Evolutionary conservation across 2,797 vertebrate genomes (phyloP), one percentile per base, ranked within the genome.

Genomic region (Pachyuromys duprasi): DNA sequence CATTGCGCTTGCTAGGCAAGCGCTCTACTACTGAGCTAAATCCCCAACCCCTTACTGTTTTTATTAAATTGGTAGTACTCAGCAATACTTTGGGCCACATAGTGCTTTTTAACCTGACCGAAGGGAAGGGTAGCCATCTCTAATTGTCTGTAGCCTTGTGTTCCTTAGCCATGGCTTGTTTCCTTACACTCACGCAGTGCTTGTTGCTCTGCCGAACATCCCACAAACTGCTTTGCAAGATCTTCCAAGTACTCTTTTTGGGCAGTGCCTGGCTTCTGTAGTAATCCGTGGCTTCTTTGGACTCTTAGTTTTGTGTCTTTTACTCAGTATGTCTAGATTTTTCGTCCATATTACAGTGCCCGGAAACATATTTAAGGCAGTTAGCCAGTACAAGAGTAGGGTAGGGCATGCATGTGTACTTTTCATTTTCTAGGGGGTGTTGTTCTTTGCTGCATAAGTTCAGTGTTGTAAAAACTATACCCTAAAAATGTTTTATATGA

Each of bases 371-470:
- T 2, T 53, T 67, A 74, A 92, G 15, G 65, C 69, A 80, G 26
- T 69, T 69, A 89, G 57, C 39, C 67, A 26, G 39, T 45, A 15
- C 36, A 67, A 1, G 60, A 81, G 70, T 80, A 89, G 76, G 63
- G 53, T 12, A 57, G 13, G 49, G 42, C 36, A 72, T 20, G 70
- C 28, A 67, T 81, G 1, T 36, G 3, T 87, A 8, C 87, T 69
- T 95, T 8, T 89, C 55, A 45, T 82, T 49, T 92, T 89, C 69
- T 33, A 81, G 8, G 22, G 17, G 39, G 82, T n/a, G 57, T 87
- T 91, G 11, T 90, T 95, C 36, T 91, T 93, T 72, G 72, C 67
- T 94, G 62, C 24, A 31, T 92, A 81, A 89, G 24, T 74, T 33
- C 24, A 86, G 1, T 67, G 24, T 62, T 86, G 94, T 89, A 42